Base-by-base conservation (phyloP, 1,140 invertebrate species). In the Leptinotarsa defecta region DNA sequence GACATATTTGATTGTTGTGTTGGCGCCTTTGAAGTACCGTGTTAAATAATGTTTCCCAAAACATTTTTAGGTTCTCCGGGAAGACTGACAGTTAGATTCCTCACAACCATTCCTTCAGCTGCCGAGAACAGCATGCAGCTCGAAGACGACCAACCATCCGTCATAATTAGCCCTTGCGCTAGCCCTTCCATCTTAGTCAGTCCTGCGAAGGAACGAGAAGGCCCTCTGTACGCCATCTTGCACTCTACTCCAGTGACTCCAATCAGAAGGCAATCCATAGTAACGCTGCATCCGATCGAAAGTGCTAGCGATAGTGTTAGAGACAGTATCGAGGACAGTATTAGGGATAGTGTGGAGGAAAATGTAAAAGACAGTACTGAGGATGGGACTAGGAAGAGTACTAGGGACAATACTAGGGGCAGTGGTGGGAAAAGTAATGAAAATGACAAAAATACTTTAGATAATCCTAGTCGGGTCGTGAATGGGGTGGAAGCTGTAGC, bases 91-190 rank as follows among this genome's bases (percentile, higher is more conserved):
- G 91, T 94, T 72, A 86, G 92, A 24, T 91, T 93, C 78, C 85
- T 94, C 64, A 91, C 92, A 67, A 95, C 94, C 11, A 95, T 95
- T 84, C 93, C 94, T 4, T 95, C 94, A 3, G 93, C 93, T 2
- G 92, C 93, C 5, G 94, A 95, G 85, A 92, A 91, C 67, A 94
- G 93, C 79, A 89, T 92, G 81, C 90, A 92, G 78, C 86, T 91
- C 83, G 93, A 94, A 62, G 93, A 85, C 20, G 84, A 85, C 17
- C 74, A 78, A 62, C 78, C 74, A 13, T 74, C 76, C 20, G 69
- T 52, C 11, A 20, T 71, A 24, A 22, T 61, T 22, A 24, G 20
- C 20, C 48, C 69, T 61, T 22, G 15, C 15, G 19, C 69, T 52
- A 61, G 69, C 20, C 82, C 82, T 27, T 77, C 79, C 24, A 79